phyloP scores from a whole-genome alignment of 1,140 invertebrate species.

The Pantala flavescens region DNA sequence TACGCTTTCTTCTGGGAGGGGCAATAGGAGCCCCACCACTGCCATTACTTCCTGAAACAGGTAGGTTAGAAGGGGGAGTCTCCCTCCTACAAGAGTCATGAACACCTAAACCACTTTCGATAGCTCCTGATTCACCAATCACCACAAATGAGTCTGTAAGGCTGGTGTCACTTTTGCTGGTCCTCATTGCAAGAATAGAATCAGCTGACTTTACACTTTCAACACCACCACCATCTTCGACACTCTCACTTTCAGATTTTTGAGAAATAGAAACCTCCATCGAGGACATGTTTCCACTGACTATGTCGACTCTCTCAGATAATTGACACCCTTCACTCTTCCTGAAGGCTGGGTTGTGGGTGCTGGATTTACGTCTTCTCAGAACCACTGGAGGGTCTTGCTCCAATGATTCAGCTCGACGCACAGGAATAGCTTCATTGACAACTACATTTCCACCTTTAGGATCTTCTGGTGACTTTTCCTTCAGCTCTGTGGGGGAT shows the following conservation, averaged over 20 bases:
- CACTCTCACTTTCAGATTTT: conserved; percentile 30
- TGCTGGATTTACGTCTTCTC: conserved; percentile 42
- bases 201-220: not conserved
- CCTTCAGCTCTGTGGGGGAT: conserved; percentile 16
- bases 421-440: not conserved
- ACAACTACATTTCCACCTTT: not conserved
- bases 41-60: conserved; percentile 23
- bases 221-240: conserved; percentile 28
- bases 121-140: conserved; percentile 48
- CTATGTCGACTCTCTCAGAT: conserved; percentile 23
- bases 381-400: conserved; percentile 39
- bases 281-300: conserved; percentile 21
- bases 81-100: conserved; percentile 24
- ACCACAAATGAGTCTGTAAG: conserved; percentile 84
- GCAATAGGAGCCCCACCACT: conserved; percentile 22
- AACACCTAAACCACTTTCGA: conserved; percentile 26
- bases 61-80: not conserved
- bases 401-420: not conserved
- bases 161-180: conserved; percentile 83
- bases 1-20: conserved; percentile 30
- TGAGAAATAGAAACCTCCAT: conserved; percentile 15
- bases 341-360: conserved; percentile 51
- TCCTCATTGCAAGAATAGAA: conserved; percentile 41
- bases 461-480: not conserved
- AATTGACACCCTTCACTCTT: conserved; percentile 50